These are phyloP conservation scores for Pantherophis guttatus DNA, from an alignment of 2,113 vertebrate genomes.

Conservation along the genomic window DNA sequence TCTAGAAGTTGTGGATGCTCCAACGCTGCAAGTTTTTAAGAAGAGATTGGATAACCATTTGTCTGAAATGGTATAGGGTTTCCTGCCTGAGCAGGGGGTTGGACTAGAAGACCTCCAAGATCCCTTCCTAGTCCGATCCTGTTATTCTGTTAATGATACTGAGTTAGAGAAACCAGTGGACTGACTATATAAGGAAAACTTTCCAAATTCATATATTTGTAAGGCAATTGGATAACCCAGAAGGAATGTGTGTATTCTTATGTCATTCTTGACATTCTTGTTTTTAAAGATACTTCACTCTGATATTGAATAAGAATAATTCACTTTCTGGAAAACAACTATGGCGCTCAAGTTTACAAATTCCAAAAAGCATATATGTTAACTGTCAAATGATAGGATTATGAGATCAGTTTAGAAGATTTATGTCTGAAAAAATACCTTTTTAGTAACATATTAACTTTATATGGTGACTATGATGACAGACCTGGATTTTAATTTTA, in stretches of 20 bases:
- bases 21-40: background rate
- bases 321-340: background rate
- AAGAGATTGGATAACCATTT: background rate
- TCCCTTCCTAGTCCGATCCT: background rate
- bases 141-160: background rate
- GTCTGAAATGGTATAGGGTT: background rate
- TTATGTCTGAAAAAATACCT: background rate
- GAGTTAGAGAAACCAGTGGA: background rate
- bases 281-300: background rate
- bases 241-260: background rate
- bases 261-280: background rate
- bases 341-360: background rate
- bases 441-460: background rate
- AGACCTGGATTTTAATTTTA: background rate
- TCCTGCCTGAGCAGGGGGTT: background rate
- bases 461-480: background rate
- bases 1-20: background rate
- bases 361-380: background rate
- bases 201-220: background rate
- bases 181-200: background rate
- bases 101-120: background rate
- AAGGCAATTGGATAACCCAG: background rate
- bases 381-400: background rate
- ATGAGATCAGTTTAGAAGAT: background rate
- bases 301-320: background rate